Conservation (phyloP, 2,888 invertebrate species). For the Tuta absoluta region DNA sequence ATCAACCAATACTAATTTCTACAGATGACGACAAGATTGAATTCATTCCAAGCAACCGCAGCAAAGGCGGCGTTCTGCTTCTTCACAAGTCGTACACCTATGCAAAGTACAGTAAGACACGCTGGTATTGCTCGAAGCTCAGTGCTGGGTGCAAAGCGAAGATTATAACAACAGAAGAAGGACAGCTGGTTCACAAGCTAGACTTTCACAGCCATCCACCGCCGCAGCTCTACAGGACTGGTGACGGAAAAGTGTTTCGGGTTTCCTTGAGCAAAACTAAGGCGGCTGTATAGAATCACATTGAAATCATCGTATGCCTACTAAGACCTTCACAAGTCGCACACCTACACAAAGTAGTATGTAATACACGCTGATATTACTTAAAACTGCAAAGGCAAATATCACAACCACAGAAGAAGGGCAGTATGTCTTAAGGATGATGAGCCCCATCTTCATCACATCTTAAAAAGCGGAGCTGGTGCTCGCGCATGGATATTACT, state of each 20-base stretch:
- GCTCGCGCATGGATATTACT: too few relatives aligned
- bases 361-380: slow-evolving; percentile 35
- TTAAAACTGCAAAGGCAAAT: slow-evolving; percentile 34
- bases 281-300: slow-evolving; percentile 21
- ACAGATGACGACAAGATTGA: slow-evolving; percentile 6
- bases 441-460: too few relatives aligned
- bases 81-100: slow-evolving; percentile 18
- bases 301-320: too few relatives aligned
- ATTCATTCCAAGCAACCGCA: slow-evolving; percentile 18
- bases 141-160: slow-evolving; percentile 28
- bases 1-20: not conserved
- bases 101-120: not conserved
- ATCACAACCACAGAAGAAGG: slow-evolving; percentile 27
- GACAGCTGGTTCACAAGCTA: slow-evolving; percentile 21
- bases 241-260: slow-evolving; percentile 28
- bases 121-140: slow-evolving; percentile 29
- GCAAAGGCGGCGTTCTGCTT: slow-evolving; percentile 1
- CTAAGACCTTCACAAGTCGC: slow-evolving; percentile 35
- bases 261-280: not conserved
- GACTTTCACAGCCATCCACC: slow-evolving; percentile 37
- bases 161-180: slow-evolving; percentile 31
- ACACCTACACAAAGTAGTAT: slow-evolving; percentile 30
- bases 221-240: slow-evolving; percentile 24
- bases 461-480: too few relatives aligned
- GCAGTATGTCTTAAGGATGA: slow-evolving; percentile 16